Evolutionary conservation across 1,140 invertebrate genomes (phyloP).

Genomic region (Brachionus koreanus): DNA sequence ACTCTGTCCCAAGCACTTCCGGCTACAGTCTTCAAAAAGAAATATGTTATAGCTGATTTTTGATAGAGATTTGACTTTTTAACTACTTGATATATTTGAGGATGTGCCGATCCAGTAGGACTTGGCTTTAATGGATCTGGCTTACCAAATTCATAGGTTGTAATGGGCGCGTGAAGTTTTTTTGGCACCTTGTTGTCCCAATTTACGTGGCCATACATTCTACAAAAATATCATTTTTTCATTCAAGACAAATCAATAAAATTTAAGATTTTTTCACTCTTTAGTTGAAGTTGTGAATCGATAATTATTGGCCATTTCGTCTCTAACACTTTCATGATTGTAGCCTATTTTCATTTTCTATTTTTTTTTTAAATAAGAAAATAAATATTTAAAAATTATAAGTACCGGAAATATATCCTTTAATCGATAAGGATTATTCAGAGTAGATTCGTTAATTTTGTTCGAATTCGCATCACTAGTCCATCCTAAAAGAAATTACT

Average conservation of each 20-base stretch:
- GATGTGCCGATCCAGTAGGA: neutral
- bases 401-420: constrained; percentile 4
- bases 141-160: constrained; percentile 23
- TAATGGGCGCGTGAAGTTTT: constrained; percentile 26
- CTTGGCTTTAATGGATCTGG: constrained; percentile 8
- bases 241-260: neutral
- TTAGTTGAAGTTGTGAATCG: constrained; percentile 13
- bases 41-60: too few species aligned
- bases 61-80: neutral
- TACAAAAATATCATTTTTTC: neutral
- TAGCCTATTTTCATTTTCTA: constrained; percentile 38
- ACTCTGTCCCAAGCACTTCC: constrained; percentile 26
- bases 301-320: constrained; percentile 35
- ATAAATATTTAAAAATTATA: neutral
- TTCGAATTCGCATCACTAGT: constrained; percentile 12
- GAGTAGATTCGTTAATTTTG: neutral
- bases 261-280: neutral
- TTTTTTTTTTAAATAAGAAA: neutral
- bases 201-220: constrained; percentile 36
- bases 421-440: constrained; percentile 4
- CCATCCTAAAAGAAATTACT: constrained; percentile 2
- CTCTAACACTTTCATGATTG: constrained; percentile 10
- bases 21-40: neutral
- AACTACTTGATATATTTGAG: constrained; percentile 15
- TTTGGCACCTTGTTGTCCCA: constrained; percentile 36